A percentile compares a stretch with the other conserved stretches of the same genome.
Conservation (phyloP, 2,113 vertebrate genomes). For the Lophius piscatorius region DNA sequence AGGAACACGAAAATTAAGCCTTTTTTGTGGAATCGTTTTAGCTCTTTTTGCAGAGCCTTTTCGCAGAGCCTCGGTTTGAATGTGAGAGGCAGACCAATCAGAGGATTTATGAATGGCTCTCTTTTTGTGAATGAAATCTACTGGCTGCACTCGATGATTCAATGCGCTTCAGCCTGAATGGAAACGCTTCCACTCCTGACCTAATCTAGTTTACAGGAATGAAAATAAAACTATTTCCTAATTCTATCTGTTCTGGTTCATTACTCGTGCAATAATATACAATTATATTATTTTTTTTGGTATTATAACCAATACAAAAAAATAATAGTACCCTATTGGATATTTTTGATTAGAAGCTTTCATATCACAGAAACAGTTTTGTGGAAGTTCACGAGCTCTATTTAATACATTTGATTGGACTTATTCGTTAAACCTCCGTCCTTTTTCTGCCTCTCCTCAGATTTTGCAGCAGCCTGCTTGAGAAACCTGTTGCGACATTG, state of each 20-base stretch:
- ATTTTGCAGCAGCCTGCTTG: slow-evolving; percentile 39
- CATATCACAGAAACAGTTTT: too few relatives aligned
- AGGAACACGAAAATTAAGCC: slow-evolving; percentile 26
- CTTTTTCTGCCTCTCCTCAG: neutral
- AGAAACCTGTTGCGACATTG: slow-evolving; percentile 78
- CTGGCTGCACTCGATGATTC: slow-evolving; percentile 59
- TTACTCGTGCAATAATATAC: too few relatives aligned
- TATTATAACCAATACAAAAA: too few relatives aligned
- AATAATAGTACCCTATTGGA: too few relatives aligned
- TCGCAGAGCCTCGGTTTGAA: neutral
- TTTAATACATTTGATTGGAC: too few relatives aligned
- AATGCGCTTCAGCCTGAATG: slow-evolving; percentile 51
- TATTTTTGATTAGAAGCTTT: too few relatives aligned
- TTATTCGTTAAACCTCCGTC: too few relatives aligned
- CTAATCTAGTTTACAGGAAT: slow-evolving; percentile 24
- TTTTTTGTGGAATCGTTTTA: too few relatives aligned
- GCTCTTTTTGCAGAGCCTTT: neutral
- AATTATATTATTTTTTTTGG: too few relatives aligned
- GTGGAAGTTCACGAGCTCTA: too few relatives aligned
- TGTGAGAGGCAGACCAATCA: neutral
- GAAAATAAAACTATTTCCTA: too few relatives aligned
- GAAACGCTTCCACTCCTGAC: slow-evolving; percentile 34
- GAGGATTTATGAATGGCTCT: slow-evolving; percentile 52
- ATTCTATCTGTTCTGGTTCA: neutral
- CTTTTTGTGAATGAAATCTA: slow-evolving; percentile 65